Evolutionary conservation across 2,797 vertebrate species (phyloP), one percentile per base, ranked within the genome.

Genomic region (Neopelma chrysocephalum): DNA sequence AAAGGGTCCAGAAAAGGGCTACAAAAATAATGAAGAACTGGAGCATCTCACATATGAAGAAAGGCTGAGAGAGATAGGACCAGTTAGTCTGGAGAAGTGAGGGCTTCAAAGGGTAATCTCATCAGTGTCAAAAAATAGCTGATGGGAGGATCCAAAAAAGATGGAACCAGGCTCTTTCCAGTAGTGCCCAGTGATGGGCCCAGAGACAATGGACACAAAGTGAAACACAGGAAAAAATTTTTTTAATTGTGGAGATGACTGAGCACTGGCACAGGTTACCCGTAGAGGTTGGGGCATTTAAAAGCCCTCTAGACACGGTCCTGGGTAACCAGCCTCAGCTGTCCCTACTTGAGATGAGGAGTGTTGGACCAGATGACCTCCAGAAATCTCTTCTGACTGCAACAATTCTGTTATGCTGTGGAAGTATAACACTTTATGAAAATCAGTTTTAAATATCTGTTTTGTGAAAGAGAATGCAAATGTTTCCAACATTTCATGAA

Each of bases 401-500:
- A 68, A 25, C 21, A 21, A 8, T 45, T 31, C 36, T 61, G 13
- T 66, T 36, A 38, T 45, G 42, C 51, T 43, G 20, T 47, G 22
- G 36, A 57, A 62, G 7, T 57, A 34, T 13, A 51, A 15, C 43
- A 31, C 36, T 65, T 17, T 36, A 17, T 14, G n/a, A 69, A 32
- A 70, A 65, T 38, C 13, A 23, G 18, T 45, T 60, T 81, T 42
- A 78, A 56, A 54, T 38, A 60, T 8, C 40, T 54, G 9, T 40
- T 80, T 58, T 50, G 14, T 53, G 45, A 77, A 80, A 64, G 16
- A n/a, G n/a, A 53, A 54, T n/a, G 15, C 17, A 42, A 43, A 5
- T 38, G 11, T 51, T 86, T 94, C 94, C 73, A 95, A 66, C 9
- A 81, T 94, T 87, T 62, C 77, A 87, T 89, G 75, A 82, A 94